phyloP scores from a whole-genome alignment of 2,888 invertebrate species.

The Apamea crenata region DNA sequence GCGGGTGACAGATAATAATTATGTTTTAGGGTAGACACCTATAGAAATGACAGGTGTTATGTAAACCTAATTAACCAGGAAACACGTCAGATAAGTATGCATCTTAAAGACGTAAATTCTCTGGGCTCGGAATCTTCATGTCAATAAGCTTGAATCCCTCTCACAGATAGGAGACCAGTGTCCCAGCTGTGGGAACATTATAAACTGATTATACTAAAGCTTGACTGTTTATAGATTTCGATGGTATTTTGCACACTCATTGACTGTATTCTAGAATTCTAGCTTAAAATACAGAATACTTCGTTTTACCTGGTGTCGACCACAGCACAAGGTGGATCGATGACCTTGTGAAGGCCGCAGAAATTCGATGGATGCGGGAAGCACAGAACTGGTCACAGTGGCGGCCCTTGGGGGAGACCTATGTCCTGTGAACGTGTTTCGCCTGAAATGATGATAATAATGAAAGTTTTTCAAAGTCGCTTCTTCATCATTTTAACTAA shows the following conservation, averaged over 20 bases:
- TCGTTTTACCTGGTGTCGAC: not conserved
- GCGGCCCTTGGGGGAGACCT: not conserved
- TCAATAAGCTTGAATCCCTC: not conserved
- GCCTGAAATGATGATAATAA: not conserved
- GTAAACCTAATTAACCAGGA: constrained; percentile 23
- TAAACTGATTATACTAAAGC: not conserved
- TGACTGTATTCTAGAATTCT: not conserved
- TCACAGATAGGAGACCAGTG: not conserved
- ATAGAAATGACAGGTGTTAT: not conserved
- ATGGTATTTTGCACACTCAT: not conserved
- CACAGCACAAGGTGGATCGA: not conserved
- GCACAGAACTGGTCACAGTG: not conserved
- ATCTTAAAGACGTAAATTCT: not conserved
- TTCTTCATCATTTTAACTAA: not conserved
- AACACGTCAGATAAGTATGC: not conserved
- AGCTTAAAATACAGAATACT: not conserved
- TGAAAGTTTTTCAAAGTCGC: not conserved
- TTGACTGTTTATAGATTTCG: not conserved
- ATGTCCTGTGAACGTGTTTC: not conserved
- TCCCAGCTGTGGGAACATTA: not conserved
- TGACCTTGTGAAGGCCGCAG: not conserved
- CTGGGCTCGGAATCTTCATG: not conserved
- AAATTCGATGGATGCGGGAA: not conserved
- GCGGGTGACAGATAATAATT: constrained; percentile 20
- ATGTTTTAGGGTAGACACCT: not conserved